Conservation (phyloP, 1,140 invertebrate genomes). For the Hypsibius dujardini region DNA sequence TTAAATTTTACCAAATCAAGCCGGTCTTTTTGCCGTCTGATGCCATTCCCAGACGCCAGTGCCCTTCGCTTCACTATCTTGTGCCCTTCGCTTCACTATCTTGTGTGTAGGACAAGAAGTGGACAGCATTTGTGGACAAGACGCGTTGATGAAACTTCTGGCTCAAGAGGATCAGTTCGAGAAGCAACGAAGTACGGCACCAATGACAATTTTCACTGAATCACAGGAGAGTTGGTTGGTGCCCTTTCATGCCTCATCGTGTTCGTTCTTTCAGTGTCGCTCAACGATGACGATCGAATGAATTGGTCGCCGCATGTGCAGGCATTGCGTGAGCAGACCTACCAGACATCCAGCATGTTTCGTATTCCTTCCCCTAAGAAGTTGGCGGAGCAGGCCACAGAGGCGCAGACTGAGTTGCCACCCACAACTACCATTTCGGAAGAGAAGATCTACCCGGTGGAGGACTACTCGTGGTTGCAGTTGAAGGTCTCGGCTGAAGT, state of each 20-base stretch:
- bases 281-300: not conserved
- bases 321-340: not conserved
- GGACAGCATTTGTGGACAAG: slow-evolving; percentile 8
- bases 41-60: not conserved
- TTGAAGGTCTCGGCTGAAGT: slow-evolving; percentile 7
- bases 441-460: not conserved
- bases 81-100: too few relatives aligned
- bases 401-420: not conserved
- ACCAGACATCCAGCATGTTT: slow-evolving; percentile 1
- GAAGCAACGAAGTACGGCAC: not conserved
- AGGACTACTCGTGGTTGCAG: slow-evolving; percentile 12
- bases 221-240: not conserved
- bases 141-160: not conserved
- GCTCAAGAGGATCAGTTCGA: not conserved
- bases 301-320: not conserved
- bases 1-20: not conserved
- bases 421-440: not conserved
- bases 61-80: too few relatives aligned
- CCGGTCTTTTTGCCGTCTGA: not conserved
- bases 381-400: not conserved
- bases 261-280: not conserved
- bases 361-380: slow-evolving; percentile 11
- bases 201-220: not conserved
- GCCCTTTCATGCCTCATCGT: not conserved
- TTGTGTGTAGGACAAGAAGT: slow-evolving; percentile 1